These are phyloP conservation scores for Toxonevra muliebris DNA, from an alignment of 2,888 invertebrate species.

Conservation along the genomic window DNA sequence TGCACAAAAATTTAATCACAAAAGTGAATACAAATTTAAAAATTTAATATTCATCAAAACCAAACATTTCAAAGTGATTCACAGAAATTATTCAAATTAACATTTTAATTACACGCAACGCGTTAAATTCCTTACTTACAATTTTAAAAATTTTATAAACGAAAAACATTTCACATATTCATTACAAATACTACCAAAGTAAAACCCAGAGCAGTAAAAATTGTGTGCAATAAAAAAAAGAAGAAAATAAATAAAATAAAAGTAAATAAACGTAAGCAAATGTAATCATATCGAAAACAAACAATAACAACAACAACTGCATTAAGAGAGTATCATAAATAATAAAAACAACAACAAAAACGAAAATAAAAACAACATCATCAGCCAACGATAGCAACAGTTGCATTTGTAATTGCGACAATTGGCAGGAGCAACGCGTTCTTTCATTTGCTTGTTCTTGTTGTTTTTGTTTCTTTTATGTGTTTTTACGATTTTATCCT, in stretches of 20 bases:
- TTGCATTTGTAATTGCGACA: background rate
- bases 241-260: slow-evolving; percentile 20
- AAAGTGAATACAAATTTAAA: slow-evolving; percentile 23
- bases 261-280: background rate
- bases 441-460: background rate
- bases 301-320: slow-evolving; percentile 6
- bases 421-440: too few relatives aligned
- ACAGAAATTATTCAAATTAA: background rate
- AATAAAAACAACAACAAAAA: background rate
- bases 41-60: slow-evolving; percentile 9
- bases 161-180: too few relatives aligned
- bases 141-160: too few relatives aligned
- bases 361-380: background rate
- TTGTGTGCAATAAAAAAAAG: slow-evolving; percentile 13
- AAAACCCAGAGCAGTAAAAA: too few relatives aligned
- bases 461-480: background rate
- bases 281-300: background rate
- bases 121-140: too few relatives aligned
- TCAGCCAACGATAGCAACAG: background rate
- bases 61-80: too few relatives aligned
- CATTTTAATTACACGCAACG: too few relatives aligned
- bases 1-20: slow-evolving; percentile 6
- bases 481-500: background rate
- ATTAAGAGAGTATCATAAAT: background rate
- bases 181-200: too few relatives aligned